phyloP scores from a whole-genome alignment of 2,113 vertebrate species.

The Nothocercus julius region DNA sequence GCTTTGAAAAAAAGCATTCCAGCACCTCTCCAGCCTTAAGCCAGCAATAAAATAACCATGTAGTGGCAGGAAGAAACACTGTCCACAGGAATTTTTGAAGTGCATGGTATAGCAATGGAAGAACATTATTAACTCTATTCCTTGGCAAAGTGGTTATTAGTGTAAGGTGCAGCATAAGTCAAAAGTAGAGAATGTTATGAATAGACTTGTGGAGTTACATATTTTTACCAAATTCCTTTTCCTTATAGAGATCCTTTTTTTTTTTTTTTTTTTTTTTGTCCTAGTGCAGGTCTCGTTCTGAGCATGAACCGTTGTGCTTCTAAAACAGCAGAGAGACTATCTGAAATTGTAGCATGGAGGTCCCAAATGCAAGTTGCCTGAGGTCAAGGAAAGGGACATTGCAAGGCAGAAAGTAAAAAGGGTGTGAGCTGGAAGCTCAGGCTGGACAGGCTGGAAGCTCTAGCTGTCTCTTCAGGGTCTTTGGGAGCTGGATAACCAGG shows the following conservation, averaged over 20 bases:
- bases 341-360: neutral
- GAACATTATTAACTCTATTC: neutral
- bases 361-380: neutral
- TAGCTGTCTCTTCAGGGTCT: neutral
- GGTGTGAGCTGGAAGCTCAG: too few relatives aligned
- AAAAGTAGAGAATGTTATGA: neutral
- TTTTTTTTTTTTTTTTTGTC: neutral
- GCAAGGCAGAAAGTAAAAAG: neutral
- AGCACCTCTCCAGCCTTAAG: conserved; percentile 13
- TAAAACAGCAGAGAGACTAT: neutral
- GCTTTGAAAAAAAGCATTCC: conserved; percentile 33
- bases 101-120: neutral
- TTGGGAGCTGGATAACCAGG: neutral
- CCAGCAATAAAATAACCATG: neutral
- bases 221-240: neutral
- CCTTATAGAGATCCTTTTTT: neutral
- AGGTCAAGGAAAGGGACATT: neutral
- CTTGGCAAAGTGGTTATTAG: neutral
- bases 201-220: neutral
- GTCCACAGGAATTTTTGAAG: conserved; percentile 37
- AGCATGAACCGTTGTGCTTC: neutral
- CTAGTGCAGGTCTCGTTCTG: neutral
- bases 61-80: conserved; percentile 17
- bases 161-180: neutral
- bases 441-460: neutral